Percentiles rank a stretch among this genome's conserved stretches.
Evolutionary conservation across 2,113 vertebrate species (phyloP).

Genomic region (Cairina moschata): DNA sequence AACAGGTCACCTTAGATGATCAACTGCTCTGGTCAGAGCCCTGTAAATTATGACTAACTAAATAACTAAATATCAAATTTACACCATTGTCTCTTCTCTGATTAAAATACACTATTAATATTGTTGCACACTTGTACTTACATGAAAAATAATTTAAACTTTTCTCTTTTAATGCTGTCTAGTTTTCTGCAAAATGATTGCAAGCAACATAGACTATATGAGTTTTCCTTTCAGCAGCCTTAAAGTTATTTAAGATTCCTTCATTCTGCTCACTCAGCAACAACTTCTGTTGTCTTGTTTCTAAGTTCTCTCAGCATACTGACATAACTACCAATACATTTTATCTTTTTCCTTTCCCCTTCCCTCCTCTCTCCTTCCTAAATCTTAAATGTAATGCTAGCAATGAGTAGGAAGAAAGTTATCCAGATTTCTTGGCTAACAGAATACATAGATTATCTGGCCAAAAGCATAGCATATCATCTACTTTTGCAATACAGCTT

Average conservation of each 20-base stretch:
- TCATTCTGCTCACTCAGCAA: neutral
- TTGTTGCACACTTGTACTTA: neutral
- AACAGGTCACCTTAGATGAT: neutral
- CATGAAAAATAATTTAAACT: neutral
- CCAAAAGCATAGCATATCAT: neutral
- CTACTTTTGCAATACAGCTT: neutral
- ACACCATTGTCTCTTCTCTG: neutral
- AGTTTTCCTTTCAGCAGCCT: neutral
- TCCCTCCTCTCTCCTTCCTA: accelerated
- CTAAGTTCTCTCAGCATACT: neutral
- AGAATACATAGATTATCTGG: neutral
- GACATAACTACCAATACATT: neutral
- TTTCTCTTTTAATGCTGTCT: neutral
- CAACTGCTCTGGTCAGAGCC: neutral
- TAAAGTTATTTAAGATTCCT: neutral
- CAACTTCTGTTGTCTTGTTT: neutral
- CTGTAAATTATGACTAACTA: neutral
- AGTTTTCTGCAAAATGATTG: neutral
- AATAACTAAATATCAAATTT: neutral
- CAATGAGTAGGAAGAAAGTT: neutral
- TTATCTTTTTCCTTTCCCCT: neutral
- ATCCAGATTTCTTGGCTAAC: neutral
- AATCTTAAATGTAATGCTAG: neutral
- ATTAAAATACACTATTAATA: neutral
- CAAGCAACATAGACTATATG: neutral